phyloP scores from a whole-genome alignment of 2,888 invertebrate species.

The Volucella bombylans region DNA sequence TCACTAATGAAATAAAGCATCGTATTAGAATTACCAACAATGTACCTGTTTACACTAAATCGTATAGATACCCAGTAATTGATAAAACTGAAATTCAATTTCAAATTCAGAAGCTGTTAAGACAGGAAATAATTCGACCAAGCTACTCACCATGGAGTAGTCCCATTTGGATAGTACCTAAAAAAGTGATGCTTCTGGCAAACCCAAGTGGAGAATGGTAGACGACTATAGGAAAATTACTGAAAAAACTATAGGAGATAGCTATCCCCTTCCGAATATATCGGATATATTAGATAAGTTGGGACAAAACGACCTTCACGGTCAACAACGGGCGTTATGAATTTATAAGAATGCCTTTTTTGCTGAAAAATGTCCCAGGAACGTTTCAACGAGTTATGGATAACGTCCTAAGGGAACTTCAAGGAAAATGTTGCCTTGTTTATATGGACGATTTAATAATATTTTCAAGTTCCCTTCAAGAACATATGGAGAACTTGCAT shows the following conservation, averaged over 20 bases:
- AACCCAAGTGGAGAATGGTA: neutral
- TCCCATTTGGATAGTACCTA: neutral
- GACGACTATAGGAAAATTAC: neutral
- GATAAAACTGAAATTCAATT: neutral
- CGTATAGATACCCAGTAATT: constrained; percentile 19
- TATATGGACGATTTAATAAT: no score
- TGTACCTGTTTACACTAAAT: neutral
- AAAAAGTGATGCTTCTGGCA: neutral
- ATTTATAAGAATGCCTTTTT: no score
- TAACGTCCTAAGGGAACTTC: no score
- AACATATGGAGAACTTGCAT: no score
- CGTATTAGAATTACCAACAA: neutral
- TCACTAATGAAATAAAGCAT: constrained; percentile 8
- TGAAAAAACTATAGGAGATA: constrained; percentile 15
- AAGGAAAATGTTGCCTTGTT: no score
- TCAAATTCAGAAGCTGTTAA: constrained; percentile 6
- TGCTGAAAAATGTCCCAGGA: no score
- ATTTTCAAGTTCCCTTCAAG: no score
- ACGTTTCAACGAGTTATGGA: no score
- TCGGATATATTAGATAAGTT: constrained; percentile 17
- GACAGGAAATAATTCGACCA: constrained; percentile 5
- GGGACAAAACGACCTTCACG: no score
- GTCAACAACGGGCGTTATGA: no score
- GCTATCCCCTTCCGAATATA: constrained; percentile 18
- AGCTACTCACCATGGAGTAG: constrained; percentile 13